Conservation (phyloP, 2,888 invertebrate species). For the Gastracanthus pulcherrimus region DNA sequence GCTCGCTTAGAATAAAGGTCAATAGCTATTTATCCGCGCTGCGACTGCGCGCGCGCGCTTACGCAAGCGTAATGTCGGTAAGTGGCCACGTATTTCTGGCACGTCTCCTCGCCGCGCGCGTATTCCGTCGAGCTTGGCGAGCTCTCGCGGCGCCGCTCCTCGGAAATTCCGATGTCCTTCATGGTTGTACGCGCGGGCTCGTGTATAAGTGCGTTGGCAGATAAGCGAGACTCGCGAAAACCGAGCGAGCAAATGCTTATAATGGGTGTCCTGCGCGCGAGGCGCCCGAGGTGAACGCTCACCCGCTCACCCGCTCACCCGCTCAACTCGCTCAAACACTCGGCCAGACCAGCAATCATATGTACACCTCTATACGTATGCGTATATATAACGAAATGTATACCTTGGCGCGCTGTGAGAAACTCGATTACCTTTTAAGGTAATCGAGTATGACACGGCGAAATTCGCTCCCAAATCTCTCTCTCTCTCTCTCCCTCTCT, state of each 20-base stretch:
- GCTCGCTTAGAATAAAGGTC: slow-evolving; percentile 65
- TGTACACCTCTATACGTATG: neutral
- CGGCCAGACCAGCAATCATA: neutral
- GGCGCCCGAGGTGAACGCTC: slow-evolving; percentile 1
- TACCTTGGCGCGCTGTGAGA: neutral
- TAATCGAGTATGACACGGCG: slow-evolving; percentile 26
- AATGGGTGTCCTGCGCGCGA: neutral
- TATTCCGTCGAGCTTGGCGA: neutral
- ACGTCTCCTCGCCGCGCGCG: slow-evolving; percentile 8
- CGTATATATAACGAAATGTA: neutral
- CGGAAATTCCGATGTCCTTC: slow-evolving; percentile 50
- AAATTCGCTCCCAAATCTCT: slow-evolving; percentile 4
- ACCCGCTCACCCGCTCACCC: neutral
- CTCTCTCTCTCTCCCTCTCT: neutral
- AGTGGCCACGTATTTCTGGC: slow-evolving; percentile 61
- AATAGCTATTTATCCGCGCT: slow-evolving; percentile 67
- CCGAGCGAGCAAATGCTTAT: neutral
- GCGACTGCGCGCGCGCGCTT: slow-evolving; percentile 38
- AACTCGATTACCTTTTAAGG: slow-evolving; percentile 53
- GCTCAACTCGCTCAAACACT: too few relatives aligned
- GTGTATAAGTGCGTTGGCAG: too few relatives aligned
- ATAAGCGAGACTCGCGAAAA: slow-evolving; percentile 4
- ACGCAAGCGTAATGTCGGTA: slow-evolving; percentile 56
- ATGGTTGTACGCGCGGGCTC: too few relatives aligned
- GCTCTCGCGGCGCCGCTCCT: slow-evolving; percentile 18